Conservation (phyloP, 2,888 invertebrate genomes). For the Aquatica leii region DNA sequence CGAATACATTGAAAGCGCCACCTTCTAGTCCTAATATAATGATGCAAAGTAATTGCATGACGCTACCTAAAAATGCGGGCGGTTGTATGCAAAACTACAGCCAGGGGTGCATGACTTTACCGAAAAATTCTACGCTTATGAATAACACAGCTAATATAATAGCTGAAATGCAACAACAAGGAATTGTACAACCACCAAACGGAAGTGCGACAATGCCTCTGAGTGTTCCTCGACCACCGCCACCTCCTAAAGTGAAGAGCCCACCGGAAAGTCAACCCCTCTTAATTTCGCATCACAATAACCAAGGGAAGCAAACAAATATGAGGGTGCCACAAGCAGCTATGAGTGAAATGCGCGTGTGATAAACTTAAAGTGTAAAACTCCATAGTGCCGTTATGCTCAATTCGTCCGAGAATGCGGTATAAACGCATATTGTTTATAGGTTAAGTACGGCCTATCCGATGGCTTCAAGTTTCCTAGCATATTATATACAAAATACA, state of each 20-base stretch:
- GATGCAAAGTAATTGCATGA: slow-evolving; percentile 59
- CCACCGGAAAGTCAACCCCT: slow-evolving; percentile 68
- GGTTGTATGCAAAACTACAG: slow-evolving; percentile 52
- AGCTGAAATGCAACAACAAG: slow-evolving; percentile 67
- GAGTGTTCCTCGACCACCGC: slow-evolving; percentile 67
- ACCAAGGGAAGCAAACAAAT: slow-evolving; percentile 61
- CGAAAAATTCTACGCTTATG: slow-evolving; percentile 65
- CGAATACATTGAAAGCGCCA: slow-evolving; percentile 68
- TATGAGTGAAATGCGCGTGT: slow-evolving; percentile 91
- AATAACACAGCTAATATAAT: slow-evolving; percentile 64
- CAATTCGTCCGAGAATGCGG: slow-evolving; percentile 48
- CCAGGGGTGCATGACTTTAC: slow-evolving; percentile 64
- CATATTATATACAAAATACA: slow-evolving; percentile 41
- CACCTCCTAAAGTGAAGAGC: slow-evolving; percentile 65
- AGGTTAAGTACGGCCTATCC: slow-evolving; percentile 42
- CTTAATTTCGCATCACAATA: slow-evolving; percentile 59
- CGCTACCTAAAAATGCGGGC: slow-evolving; percentile 64
- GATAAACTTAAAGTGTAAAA: slow-evolving; percentile 62
- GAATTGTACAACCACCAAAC: slow-evolving; percentile 67
- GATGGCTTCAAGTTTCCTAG: slow-evolving; percentile 43
- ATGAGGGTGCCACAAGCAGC: slow-evolving; percentile 81
- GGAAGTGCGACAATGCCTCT: slow-evolving; percentile 67
- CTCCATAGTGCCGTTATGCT: slow-evolving; percentile 37
- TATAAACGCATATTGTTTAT: slow-evolving; percentile 33
- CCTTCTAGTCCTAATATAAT: slow-evolving; percentile 68